A percentile compares a stretch with the other conserved stretches of the same genome.
These are phyloP conservation scores for Pogonognathellus flavescens DNA, from an alignment of 1,140 invertebrate species.

Conservation along the genomic window DNA sequence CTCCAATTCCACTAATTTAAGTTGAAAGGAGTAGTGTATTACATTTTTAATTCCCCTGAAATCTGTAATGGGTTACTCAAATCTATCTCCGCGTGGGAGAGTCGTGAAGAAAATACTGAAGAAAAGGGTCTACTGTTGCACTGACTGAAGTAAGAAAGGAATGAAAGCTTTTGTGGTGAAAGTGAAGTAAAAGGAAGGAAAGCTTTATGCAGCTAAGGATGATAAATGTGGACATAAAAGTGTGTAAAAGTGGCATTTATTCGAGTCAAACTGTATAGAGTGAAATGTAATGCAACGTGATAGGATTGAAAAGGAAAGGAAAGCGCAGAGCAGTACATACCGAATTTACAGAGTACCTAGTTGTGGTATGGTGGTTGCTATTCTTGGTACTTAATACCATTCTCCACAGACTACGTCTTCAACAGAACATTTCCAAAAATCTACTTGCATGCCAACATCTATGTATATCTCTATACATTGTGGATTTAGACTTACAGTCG, in stretches of 20 bases:
- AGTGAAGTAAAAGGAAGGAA: background rate
- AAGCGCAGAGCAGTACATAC: background rate
- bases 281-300: constrained; percentile 38
- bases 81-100: background rate
- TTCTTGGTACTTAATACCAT: too few relatives aligned
- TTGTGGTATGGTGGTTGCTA: background rate
- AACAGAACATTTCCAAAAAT: too few relatives aligned
- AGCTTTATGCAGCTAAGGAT: constrained; percentile 11
- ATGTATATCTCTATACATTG: background rate
- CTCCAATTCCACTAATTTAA: too few relatives aligned
- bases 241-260: constrained; percentile 54
- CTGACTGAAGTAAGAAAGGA: background rate
- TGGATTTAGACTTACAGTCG: background rate
- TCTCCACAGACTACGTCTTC: too few relatives aligned
- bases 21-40: background rate
- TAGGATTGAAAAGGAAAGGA: constrained; percentile 25
- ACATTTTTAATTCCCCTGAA: background rate
- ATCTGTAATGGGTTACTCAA: constrained; percentile 1
- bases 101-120: background rate
- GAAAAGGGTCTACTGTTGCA: background rate
- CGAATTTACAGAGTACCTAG: too few relatives aligned
- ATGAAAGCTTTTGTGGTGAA: background rate
- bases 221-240: constrained; percentile 32
- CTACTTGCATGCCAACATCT: too few relatives aligned
- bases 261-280: constrained; percentile 55